Conservation (phyloP, 2,888 invertebrate genomes). For the Drosophila pegasa region DNA sequence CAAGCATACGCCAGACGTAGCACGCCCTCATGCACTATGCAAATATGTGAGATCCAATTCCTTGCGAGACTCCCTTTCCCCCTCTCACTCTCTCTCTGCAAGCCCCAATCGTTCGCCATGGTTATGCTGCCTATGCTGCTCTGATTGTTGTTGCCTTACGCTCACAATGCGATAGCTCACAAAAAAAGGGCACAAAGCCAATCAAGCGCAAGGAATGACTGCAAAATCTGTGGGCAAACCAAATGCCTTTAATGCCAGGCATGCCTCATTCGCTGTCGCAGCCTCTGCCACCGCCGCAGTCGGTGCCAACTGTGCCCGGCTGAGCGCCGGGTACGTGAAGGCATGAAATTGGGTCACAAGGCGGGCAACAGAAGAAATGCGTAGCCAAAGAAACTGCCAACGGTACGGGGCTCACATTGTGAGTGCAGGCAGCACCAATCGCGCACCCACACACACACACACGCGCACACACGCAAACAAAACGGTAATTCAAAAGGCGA, state of each 20-base stretch:
- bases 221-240: constrained; percentile 67
- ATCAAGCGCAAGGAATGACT: constrained; percentile 73
- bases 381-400: constrained; percentile 28
- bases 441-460: constrained; percentile 2
- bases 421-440: constrained; percentile 33
- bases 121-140: constrained; percentile 4
- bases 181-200: constrained; percentile 60
- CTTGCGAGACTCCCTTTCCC: background rate
- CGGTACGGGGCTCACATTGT: constrained; percentile 2
- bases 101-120: background rate
- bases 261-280: constrained; percentile 26
- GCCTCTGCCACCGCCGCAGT: background rate
- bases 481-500: constrained; percentile 47
- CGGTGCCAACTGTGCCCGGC: constrained; percentile 15
- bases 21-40: constrained; percentile 52
- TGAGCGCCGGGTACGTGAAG: constrained; percentile 72
- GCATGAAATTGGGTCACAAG: constrained; percentile 70
- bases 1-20: constrained; percentile 48
- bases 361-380: constrained; percentile 33
- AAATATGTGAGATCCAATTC: constrained; percentile 39
- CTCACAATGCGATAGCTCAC: constrained; percentile 34
- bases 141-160: constrained; percentile 12
- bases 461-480: constrained; percentile 12
- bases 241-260: constrained; percentile 72
- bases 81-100: background rate